Percentiles rank a stretch among this genome's conserved stretches.
Evolutionary conservation across 1,140 invertebrate species (phyloP).

Genomic region (Dendrolimus kikuchii): DNA sequence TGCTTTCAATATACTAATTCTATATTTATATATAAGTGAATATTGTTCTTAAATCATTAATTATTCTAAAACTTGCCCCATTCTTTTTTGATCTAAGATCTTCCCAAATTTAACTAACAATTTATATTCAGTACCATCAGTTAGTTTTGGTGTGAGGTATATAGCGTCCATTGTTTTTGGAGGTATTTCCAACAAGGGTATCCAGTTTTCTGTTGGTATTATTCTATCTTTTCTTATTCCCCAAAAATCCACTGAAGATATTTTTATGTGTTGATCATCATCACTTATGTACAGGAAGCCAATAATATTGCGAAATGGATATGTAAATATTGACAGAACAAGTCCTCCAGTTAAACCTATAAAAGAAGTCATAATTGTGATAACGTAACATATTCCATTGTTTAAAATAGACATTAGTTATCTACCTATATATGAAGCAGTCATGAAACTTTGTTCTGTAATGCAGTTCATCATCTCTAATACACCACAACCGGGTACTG

Average conservation of each 20-base stretch:
- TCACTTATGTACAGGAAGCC: conserved; percentile 73
- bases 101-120: conserved; percentile 50
- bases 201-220: conserved; percentile 59
- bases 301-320: conserved; percentile 66
- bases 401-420: conserved; percentile 1
- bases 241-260: conserved; percentile 73
- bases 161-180: conserved; percentile 39
- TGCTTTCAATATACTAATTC: not conserved
- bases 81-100: conserved; percentile 42
- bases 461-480: conserved; percentile 42
- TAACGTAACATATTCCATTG: conserved; percentile 10
- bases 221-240: conserved; percentile 70
- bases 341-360: conserved; percentile 56
- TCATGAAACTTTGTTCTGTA: conserved; percentile 27
- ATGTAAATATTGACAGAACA: conserved; percentile 46
- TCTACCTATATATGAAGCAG: conserved; percentile 40
- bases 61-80: conserved; percentile 53
- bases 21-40: not conserved
- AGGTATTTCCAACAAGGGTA: conserved; percentile 57
- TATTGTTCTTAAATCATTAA: not conserved
- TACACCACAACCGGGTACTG: conserved; percentile 36
- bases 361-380: conserved; percentile 21
- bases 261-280: conserved; percentile 64
- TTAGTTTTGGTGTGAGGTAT: conserved; percentile 44
- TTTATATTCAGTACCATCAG: conserved; percentile 55